phyloP scores from a whole-genome alignment of 2,113 vertebrate genomes.

The Takifugu bimaculatus region DNA sequence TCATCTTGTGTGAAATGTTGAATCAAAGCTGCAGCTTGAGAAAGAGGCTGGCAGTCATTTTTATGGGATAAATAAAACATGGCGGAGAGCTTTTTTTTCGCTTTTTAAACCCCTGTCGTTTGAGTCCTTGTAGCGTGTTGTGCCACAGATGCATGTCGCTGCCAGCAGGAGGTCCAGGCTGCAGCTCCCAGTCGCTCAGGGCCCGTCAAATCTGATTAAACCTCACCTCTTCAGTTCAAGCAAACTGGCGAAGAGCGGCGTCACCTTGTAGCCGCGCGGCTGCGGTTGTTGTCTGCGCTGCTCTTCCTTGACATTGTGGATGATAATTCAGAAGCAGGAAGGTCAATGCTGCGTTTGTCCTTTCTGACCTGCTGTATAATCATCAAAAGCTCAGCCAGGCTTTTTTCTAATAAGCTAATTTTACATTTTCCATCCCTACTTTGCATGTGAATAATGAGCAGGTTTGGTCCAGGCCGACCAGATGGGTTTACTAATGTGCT shows the following conservation, averaged over 20 bases:
- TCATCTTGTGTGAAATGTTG: conserved; percentile 53
- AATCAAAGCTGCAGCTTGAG: conserved; percentile 57
- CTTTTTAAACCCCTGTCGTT: conserved; percentile 42
- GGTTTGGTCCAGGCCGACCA: neutral
- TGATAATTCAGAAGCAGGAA: conserved; percentile 6
- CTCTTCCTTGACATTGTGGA: neutral
- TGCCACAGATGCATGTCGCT: conserved; percentile 4
- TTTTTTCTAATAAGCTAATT: neutral
- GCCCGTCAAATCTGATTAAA: conserved; percentile 8
- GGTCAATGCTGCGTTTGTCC: neutral
- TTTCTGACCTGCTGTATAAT: neutral
- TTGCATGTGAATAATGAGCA: neutral
- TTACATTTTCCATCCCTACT: neutral
- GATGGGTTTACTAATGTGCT: neutral
- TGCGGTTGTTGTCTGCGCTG: neutral
- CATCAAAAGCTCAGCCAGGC: conserved; percentile 5
- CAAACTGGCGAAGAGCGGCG: neutral
- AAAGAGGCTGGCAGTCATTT: conserved; percentile 48
- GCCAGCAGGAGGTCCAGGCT: conserved; percentile 14
- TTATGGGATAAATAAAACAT: conserved; percentile 69
- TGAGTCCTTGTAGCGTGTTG: conserved; percentile 7
- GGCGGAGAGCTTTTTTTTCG: conserved; percentile 50
- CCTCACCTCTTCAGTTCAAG: neutral
- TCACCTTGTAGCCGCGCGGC: neutral
- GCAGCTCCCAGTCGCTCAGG: neutral